Evolutionary conservation across 23 tunicate species (phyloP).

Genomic region (Halocynthia roretzi): DNA sequence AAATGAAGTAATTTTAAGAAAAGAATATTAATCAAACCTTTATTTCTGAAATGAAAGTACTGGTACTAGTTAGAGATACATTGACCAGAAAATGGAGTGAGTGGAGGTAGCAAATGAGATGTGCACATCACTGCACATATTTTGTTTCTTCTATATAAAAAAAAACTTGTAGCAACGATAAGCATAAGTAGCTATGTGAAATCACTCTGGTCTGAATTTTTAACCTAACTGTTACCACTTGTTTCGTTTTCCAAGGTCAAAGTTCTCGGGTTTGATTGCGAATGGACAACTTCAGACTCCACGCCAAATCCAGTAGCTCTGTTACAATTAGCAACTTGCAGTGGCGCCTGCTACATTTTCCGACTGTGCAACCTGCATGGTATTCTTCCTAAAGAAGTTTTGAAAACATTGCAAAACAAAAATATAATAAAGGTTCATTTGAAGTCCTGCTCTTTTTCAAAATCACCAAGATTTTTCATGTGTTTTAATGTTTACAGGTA

Average conservation of each 20-base stretch:
- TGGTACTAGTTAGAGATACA: no score
- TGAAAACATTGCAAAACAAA: constrained; percentile 30
- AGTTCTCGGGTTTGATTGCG: constrained; percentile 88
- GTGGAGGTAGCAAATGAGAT: no score
- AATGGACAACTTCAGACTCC: constrained; percentile 46
- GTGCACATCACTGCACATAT: no score
- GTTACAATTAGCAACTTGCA: constrained; percentile 57
- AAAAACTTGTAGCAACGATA: neutral
- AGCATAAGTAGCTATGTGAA: neutral
- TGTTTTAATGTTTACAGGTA: constrained; percentile 33
- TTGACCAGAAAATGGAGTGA: no score
- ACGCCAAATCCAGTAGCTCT: constrained; percentile 53
- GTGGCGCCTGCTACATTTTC: constrained; percentile 41
- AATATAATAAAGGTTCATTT: constrained; percentile 51
- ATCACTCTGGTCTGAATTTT: neutral
- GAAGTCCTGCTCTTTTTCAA: neutral
- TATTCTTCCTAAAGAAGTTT: constrained; percentile 26
- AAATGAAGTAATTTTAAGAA: no score
- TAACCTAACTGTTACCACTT: neutral
- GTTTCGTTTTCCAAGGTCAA: constrained; percentile 21
- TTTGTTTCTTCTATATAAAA: no score
- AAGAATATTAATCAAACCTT: no score
- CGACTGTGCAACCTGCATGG: constrained; percentile 30
- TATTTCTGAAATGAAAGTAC: no score
- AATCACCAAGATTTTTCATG: no score